phyloP scores from a whole-genome alignment of 2,888 invertebrate species.

The Acanthosepion pharaonis region DNA sequence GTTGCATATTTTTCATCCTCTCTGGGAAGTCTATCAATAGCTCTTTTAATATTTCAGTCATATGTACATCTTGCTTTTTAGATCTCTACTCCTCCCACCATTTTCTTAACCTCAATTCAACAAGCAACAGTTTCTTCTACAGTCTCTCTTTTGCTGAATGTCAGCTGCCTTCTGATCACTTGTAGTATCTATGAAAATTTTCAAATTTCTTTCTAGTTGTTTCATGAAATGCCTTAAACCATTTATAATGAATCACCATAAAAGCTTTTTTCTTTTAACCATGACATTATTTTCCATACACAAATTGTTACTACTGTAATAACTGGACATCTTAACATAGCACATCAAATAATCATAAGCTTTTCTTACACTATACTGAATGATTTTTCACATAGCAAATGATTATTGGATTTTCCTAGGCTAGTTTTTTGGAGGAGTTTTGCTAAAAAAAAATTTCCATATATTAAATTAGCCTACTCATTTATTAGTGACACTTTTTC shows the following conservation, averaged over 20 bases:
- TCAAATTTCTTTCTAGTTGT: not conserved
- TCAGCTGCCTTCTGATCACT: not conserved
- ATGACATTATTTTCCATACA: slow-evolving; percentile 12
- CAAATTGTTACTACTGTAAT: not conserved
- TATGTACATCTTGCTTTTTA: too few relatives aligned
- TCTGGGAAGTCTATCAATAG: not conserved
- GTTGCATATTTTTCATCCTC: not conserved
- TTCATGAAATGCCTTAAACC: slow-evolving; percentile 14
- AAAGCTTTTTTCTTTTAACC: slow-evolving; percentile 11
- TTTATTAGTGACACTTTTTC: not conserved
- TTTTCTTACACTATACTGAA: not conserved
- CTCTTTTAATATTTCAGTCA: not conserved
- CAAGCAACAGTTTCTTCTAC: not conserved
- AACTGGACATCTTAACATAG: slow-evolving; percentile 3
- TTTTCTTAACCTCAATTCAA: not conserved
- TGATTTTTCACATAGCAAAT: not conserved
- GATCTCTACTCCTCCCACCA: not conserved
- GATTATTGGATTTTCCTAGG: not conserved
- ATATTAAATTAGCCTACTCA: not conserved
- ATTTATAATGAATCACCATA: not conserved
- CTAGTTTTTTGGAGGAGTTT: too few relatives aligned
- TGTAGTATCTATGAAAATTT: not conserved
- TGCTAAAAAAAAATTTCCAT: not conserved
- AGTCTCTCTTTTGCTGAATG: slow-evolving; percentile 24
- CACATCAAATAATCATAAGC: not conserved